Evolutionary conservation across 1,140 invertebrate species (phyloP).

Genomic region (Listronotus oregonensis): DNA sequence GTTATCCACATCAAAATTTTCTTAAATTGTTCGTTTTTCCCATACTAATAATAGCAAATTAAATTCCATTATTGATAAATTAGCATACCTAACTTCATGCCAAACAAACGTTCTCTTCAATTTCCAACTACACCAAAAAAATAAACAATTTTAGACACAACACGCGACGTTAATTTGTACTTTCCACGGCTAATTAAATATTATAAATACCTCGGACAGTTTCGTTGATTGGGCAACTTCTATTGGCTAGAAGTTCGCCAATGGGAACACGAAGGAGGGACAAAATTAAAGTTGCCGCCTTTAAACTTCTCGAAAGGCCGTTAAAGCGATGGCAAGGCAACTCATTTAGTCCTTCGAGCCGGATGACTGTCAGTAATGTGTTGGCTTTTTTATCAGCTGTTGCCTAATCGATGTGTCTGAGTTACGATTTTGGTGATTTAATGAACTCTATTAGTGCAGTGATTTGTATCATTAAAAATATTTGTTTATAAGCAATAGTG

Average conservation of each 20-base stretch:
- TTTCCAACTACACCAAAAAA: slow-evolving; percentile 14
- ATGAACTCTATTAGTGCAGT: slow-evolving; percentile 5
- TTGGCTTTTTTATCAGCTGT: slow-evolving; percentile 9
- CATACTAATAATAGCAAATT: too few species aligned
- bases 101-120: background rate
- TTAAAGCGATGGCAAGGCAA: slow-evolving; percentile 12
- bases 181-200: slow-evolving; percentile 47
- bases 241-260: slow-evolving; percentile 42
- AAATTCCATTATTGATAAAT: background rate
- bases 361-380: slow-evolving; percentile 5
- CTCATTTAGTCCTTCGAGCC: slow-evolving; percentile 18
- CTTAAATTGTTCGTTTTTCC: too few species aligned
- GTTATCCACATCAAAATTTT: too few species aligned
- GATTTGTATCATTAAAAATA: background rate
- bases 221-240: slow-evolving; percentile 39
- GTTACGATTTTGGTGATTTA: slow-evolving; percentile 4
- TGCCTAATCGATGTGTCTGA: background rate
- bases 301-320: slow-evolving; percentile 23
- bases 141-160: slow-evolving; percentile 11
- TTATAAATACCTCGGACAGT: slow-evolving; percentile 39
- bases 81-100: background rate
- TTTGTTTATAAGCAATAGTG: background rate
- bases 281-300: slow-evolving; percentile 22
- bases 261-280: slow-evolving; percentile 32
- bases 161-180: slow-evolving; percentile 37